These are phyloP conservation scores for Hoplostethus mediterraneus DNA, from an alignment of 2,797 vertebrate genomes.

Conservation along the genomic window DNA sequence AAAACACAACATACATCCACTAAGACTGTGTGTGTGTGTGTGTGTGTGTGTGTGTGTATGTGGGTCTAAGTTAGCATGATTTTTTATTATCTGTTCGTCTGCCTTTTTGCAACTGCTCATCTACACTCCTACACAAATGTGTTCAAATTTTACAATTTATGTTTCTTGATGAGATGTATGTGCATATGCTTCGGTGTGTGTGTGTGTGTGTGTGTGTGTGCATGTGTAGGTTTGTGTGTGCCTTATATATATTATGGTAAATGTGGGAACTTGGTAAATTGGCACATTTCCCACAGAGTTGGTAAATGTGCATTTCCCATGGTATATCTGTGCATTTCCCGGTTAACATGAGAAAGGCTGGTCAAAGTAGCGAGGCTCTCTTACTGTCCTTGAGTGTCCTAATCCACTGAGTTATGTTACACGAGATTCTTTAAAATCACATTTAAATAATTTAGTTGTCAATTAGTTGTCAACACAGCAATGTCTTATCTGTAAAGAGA, in stretches of 20 bases:
- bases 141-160: not conserved
- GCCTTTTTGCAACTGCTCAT: not conserved
- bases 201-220: slow-evolving; percentile 24
- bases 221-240: slow-evolving; percentile 2
- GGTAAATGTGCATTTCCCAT: no score
- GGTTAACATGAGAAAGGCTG: no score
- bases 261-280: no score
- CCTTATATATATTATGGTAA: slow-evolving; percentile 15
- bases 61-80: slow-evolving; percentile 2
- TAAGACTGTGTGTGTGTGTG: slow-evolving; percentile 38
- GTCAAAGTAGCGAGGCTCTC: no score
- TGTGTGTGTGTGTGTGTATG: slow-evolving; percentile 11
- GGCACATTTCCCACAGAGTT: no score
- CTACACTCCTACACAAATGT: not conserved
- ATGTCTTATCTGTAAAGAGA: no score
- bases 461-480: no score
- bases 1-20: slow-evolving; percentile 50
- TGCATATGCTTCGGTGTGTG: slow-evolving; percentile 28
- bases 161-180: slow-evolving; percentile 15
- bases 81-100: not conserved
- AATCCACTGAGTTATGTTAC: no score
- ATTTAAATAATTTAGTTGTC: no score
- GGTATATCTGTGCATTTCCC: no score
- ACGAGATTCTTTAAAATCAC: no score
- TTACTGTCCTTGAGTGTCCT: no score